These are phyloP conservation scores for Timema podura DNA, from an alignment of 2,888 invertebrate genomes.

Conservation along the genomic window DNA sequence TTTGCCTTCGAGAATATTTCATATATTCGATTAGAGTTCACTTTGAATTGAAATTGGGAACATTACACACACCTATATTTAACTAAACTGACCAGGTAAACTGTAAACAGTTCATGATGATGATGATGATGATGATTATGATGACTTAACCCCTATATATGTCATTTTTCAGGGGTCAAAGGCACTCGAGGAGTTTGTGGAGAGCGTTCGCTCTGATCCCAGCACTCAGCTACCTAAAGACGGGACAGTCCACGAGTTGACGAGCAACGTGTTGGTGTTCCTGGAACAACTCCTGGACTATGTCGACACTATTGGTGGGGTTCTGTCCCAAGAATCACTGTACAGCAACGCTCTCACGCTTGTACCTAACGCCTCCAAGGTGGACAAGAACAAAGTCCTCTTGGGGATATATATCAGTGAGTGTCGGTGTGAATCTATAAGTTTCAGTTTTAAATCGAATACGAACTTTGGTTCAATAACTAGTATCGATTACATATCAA, in stretches of 20 bases:
- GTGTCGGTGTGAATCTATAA: conserved; percentile 36
- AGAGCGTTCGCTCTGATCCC: conserved; percentile 73
- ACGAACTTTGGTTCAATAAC: not conserved
- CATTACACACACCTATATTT: no score
- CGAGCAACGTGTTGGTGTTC: conserved; percentile 90
- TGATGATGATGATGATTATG: no score
- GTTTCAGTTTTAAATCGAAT: not conserved
- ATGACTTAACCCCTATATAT: no score
- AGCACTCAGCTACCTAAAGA: conserved; percentile 86
- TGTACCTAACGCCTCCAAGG: conserved; percentile 32
- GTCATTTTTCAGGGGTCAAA: conserved; percentile 65
- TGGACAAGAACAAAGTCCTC: conserved; percentile 59
- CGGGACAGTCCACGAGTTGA: conserved; percentile 93
- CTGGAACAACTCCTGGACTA: conserved; percentile 80
- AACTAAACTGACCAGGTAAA: no score
- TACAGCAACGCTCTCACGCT: conserved; percentile 47
- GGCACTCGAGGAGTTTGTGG: conserved; percentile 89
- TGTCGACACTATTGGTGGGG: conserved; percentile 68
- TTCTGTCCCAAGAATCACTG: conserved; percentile 57
- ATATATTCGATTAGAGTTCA: no score
- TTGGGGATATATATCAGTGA: conserved; percentile 80
- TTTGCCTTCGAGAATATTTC: no score
- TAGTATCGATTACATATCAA: not conserved
- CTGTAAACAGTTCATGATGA: no score
- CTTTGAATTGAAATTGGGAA: no score